These are phyloP conservation scores for Atrichornis clamosus DNA, from an alignment of 2,113 vertebrate genomes.

Conservation along the genomic window DNA sequence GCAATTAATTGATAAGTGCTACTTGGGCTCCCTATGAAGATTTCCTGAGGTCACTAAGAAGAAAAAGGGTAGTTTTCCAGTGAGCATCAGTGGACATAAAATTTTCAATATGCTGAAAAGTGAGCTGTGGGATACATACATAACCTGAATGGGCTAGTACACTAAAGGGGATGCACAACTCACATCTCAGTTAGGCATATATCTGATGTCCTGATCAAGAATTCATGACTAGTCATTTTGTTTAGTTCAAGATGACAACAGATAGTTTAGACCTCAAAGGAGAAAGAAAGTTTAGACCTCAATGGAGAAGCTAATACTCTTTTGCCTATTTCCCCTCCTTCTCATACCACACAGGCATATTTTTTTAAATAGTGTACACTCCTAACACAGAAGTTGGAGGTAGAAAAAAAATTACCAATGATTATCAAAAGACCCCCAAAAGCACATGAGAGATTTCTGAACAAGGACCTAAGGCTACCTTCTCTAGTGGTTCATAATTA, in stretches of 20 bases:
- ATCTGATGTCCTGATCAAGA: not conserved
- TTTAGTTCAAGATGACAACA: not conserved
- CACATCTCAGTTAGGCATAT: not conserved
- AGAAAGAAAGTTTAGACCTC: not conserved
- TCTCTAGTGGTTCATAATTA: not conserved
- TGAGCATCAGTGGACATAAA: not conserved
- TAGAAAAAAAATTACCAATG: rapidly evolving
- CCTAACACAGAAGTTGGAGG: not conserved
- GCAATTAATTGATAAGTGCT: not conserved
- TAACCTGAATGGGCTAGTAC: not conserved
- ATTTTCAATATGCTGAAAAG: not conserved
- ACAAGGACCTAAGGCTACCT: not conserved
- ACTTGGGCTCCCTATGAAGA: not conserved
- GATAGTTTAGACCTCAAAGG: not conserved
- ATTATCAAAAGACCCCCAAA: not conserved
- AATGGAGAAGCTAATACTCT: not conserved
- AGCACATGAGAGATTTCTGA: not conserved
- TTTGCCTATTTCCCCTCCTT: not conserved
- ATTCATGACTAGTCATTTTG: not conserved
- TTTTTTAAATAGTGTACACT: not conserved
- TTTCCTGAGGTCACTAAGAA: not conserved
- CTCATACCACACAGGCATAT: rapidly evolving
- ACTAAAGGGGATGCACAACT: not conserved
- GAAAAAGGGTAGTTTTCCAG: not conserved
- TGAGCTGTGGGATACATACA: not conserved